Evolutionary conservation across 2,888 invertebrate genomes (phyloP).

Genomic region (Iselma pallidipennis): DNA sequence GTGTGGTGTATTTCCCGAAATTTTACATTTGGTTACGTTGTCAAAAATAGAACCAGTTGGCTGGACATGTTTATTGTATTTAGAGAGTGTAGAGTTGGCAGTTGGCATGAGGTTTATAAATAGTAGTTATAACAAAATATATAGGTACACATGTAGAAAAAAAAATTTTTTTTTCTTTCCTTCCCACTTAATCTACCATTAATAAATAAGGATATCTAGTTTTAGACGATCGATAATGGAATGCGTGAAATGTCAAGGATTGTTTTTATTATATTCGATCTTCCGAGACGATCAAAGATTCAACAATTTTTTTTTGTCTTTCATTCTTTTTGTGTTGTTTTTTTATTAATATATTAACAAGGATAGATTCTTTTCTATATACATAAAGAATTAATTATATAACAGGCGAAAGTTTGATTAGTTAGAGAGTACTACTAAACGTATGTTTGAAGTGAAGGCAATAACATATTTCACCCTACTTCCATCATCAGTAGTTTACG

Average conservation of each 20-base stretch:
- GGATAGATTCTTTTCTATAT: not conserved
- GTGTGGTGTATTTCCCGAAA: too few relatives aligned
- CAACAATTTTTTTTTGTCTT: not conserved
- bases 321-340: not conserved
- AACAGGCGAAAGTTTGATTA: not conserved
- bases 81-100: too few relatives aligned
- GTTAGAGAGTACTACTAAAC: not conserved
- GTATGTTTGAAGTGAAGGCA: not conserved
- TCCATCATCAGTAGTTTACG: not conserved
- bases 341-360: not conserved
- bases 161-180: too few relatives aligned
- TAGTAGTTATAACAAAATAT: too few relatives aligned
- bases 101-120: too few relatives aligned
- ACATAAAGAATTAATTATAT: not conserved
- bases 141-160: too few relatives aligned
- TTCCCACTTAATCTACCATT: too few relatives aligned
- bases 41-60: not conserved
- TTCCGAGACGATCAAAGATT: not conserved
- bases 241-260: constrained; percentile 15
- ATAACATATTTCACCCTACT: not conserved
- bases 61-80: too few relatives aligned
- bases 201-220: not conserved
- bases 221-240: constrained; percentile 4
- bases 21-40: not conserved
- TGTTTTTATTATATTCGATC: not conserved